phyloP scores from a whole-genome alignment of 2,113 vertebrate species.

The Crypturellus undulatus region DNA sequence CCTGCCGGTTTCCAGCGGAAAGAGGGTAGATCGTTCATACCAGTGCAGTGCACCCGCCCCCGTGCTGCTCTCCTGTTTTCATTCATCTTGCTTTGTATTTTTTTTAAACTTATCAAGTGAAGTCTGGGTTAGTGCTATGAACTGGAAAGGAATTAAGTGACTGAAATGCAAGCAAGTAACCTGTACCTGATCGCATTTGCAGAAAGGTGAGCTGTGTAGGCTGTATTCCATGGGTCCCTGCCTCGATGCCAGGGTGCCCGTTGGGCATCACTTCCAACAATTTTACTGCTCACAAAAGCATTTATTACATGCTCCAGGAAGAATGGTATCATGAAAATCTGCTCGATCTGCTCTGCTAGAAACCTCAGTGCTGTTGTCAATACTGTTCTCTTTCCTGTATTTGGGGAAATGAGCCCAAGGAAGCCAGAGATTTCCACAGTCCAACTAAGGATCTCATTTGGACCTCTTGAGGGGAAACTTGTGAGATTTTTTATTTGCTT shows the following conservation, averaged over 20 bases:
- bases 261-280: neutral
- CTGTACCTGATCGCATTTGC: neutral
- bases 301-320: neutral
- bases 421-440: neutral
- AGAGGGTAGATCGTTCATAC: neutral
- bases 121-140: neutral
- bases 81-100: neutral
- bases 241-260: neutral
- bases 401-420: neutral
- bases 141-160: neutral
- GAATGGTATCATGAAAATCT: neutral
- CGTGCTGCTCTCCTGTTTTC: neutral
- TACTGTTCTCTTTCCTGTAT: neutral
- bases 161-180: neutral
- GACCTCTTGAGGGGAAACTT: neutral
- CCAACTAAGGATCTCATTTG: neutral
- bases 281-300: neutral
- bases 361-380: neutral
- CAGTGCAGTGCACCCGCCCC: neutral
- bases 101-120: neutral
- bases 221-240: neutral
- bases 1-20: fast-evolving
- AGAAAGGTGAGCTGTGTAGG: neutral
- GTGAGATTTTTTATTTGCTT: too few species aligned
- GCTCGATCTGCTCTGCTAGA: neutral